phyloP scores from a whole-genome alignment of 2,113 vertebrate species.

The Labeo catla region DNA sequence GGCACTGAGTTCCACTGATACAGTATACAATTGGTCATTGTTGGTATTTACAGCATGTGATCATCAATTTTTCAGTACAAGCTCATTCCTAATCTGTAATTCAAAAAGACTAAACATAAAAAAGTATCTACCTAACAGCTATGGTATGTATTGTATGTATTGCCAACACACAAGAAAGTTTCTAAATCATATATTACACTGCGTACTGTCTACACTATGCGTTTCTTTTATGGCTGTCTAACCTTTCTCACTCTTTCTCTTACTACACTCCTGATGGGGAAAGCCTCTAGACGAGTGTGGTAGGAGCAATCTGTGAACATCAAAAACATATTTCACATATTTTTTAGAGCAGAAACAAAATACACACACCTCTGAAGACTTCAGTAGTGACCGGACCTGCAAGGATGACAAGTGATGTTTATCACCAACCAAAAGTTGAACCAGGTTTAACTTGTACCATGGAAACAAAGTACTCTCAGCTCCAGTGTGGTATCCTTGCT shows the following conservation, averaged over 20 bases:
- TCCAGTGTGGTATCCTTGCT: neutral
- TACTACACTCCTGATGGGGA: neutral
- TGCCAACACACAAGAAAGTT: neutral
- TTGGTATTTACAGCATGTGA: too few species aligned
- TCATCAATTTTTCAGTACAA: neutral
- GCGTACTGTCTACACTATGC: neutral
- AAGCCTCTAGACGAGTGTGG: neutral
- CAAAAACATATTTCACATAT: neutral
- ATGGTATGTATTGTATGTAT: neutral
- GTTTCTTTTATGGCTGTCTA: neutral
- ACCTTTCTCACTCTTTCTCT: conserved; percentile 4
- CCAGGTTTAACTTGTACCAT: neutral
- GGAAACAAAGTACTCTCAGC: neutral
- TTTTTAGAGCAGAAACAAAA: neutral
- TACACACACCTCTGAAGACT: neutral
- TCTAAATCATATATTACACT: neutral
- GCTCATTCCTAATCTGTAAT: neutral
- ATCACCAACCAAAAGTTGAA: neutral
- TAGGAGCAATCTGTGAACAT: conserved; percentile 12
- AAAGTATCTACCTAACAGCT: neutral
- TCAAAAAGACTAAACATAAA: neutral
- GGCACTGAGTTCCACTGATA: too few species aligned
- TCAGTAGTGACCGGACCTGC: neutral
- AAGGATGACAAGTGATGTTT: neutral
- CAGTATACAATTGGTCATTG: too few species aligned